These are phyloP conservation scores for Buceros bicornis DNA, from an alignment of 2,797 vertebrate species.

Conservation along the genomic window DNA sequence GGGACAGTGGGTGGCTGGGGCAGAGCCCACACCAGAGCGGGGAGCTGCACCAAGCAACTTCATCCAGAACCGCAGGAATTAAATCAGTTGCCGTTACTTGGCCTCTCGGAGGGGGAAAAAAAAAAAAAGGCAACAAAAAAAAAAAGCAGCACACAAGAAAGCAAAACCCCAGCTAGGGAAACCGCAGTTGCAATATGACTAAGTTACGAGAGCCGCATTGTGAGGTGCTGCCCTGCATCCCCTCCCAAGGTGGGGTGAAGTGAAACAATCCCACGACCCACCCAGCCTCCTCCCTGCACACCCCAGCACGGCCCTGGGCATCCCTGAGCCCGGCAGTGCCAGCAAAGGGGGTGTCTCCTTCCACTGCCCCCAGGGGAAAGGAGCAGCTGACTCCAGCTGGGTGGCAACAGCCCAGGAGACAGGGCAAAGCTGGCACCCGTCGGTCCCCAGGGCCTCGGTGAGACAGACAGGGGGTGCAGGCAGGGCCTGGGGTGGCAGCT, in stretches of 20 bases:
- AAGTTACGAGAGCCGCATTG: neutral
- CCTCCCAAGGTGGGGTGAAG: rapidly evolving
- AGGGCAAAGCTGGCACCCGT: neutral
- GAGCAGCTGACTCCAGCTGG: rapidly evolving
- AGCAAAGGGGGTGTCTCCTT: neutral
- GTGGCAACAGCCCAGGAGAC: neutral
- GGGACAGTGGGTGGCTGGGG: neutral
- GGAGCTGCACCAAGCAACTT: neutral
- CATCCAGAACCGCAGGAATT: rapidly evolving
- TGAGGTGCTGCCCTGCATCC: neutral
- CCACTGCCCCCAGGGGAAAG: rapidly evolving
- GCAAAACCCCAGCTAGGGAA: neutral
- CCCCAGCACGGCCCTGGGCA: neutral
- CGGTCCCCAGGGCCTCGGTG: rapidly evolving
- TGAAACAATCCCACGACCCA: neutral
- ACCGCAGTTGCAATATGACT: neutral
- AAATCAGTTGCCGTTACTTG: neutral
- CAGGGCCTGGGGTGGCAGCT: neutral
- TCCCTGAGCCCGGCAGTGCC: neutral
- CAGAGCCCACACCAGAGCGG: rapidly evolving
- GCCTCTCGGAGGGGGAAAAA: neutral
- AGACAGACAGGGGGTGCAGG: rapidly evolving
- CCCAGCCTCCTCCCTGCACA: too few relatives aligned
- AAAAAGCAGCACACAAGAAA: neutral
- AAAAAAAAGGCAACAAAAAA: too few relatives aligned